These are phyloP conservation scores for Uloborus diversus DNA, from an alignment of 1,140 invertebrate species.

Conservation along the genomic window DNA sequence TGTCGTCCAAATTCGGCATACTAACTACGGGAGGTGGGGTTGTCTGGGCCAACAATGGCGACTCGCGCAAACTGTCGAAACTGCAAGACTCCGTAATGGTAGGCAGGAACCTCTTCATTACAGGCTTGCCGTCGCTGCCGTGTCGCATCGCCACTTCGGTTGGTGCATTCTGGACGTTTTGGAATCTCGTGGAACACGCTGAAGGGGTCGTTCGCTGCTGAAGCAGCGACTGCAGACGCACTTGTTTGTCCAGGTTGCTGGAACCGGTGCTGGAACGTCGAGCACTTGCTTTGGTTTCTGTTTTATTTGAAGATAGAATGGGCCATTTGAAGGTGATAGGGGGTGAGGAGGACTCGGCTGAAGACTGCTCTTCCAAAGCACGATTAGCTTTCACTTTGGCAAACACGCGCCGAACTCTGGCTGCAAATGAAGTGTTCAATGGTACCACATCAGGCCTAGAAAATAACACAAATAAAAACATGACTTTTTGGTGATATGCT, in stretches of 20 bases:
- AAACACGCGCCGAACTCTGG: conserved; percentile 37
- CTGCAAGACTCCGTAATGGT: conserved; percentile 52
- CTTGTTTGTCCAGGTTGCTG: neutral
- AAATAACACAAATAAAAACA: neutral
- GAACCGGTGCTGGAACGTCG: conserved; percentile 40
- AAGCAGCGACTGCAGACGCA: neutral
- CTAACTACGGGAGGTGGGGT: neutral
- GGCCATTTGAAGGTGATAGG: conserved; percentile 16
- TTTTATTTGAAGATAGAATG: neutral
- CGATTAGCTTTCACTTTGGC: conserved; percentile 36
- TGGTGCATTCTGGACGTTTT: neutral
- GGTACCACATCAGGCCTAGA: conserved; percentile 16
- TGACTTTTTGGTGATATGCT: neutral
- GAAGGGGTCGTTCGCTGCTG: neutral
- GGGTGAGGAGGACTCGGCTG: neutral
- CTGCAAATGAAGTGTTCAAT: conserved; percentile 38
- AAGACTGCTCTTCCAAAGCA: conserved; percentile 3
- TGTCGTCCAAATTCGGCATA: neutral
- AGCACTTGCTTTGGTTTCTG: neutral
- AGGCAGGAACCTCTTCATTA: conserved; percentile 16
- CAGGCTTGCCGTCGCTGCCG: conserved; percentile 19
- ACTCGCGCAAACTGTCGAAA: conserved; percentile 41
- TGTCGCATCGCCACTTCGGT: neutral
- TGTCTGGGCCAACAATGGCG: neutral
- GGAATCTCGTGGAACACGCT: neutral